Conservation (phyloP, 2,113 vertebrate species). For the Hemiscyllium ocellatum region DNA sequence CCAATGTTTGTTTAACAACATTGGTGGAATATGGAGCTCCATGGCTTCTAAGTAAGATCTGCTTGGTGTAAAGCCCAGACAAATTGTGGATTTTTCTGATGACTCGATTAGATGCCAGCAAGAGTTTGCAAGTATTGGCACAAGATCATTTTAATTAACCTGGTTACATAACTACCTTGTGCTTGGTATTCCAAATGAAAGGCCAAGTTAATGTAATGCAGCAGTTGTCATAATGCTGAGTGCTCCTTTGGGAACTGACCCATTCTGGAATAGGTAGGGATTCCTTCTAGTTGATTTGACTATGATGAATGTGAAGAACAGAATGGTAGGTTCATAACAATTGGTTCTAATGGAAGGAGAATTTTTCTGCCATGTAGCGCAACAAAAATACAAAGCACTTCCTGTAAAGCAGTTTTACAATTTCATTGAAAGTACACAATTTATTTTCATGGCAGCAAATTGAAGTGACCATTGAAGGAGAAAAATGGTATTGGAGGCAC, state of each 20-base stretch:
- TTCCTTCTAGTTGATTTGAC: background rate
- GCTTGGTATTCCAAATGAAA: background rate
- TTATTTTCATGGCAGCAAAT: background rate
- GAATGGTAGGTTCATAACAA: background rate
- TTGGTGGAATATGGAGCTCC: slow-evolving; percentile 10
- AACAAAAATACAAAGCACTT: background rate
- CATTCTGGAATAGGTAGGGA: background rate
- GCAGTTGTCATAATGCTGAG: background rate
- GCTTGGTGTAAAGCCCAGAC: background rate
- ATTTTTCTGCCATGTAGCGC: background rate
- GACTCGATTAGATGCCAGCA: background rate
- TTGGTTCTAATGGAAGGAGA: background rate
- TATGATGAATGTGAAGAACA: background rate
- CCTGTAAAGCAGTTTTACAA: background rate
- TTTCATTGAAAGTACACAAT: background rate
- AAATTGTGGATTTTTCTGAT: background rate
- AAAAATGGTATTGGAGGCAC: background rate
- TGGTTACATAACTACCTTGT: background rate
- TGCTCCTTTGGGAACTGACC: background rate
- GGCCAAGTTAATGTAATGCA: background rate
- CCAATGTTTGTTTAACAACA: slow-evolving; percentile 28
- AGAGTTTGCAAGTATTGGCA: background rate
- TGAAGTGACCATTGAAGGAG: background rate
- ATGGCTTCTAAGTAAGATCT: background rate
- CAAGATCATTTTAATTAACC: slow-evolving; percentile 5